These are phyloP conservation scores for Melangyna quadrimaculata DNA, from an alignment of 2,888 invertebrate species.

Conservation along the genomic window DNA sequence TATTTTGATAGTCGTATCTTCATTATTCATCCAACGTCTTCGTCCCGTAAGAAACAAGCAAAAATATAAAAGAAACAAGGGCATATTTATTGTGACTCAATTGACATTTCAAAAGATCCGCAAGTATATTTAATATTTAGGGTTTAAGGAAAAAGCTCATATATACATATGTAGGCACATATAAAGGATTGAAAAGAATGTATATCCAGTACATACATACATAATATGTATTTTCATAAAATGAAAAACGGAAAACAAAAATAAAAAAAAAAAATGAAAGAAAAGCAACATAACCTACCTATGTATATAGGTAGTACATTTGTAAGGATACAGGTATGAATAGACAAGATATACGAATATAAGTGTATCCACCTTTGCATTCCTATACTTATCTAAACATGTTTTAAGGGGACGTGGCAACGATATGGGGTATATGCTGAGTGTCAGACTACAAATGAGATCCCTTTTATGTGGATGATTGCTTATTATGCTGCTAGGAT, in stretches of 20 bases:
- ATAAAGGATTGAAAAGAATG: too few relatives aligned
- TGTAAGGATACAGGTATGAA: too few relatives aligned
- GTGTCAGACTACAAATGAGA: constrained; percentile 64
- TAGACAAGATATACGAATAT: neutral
- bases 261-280: constrained; percentile 6
- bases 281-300: neutral
- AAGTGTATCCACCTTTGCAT: constrained; percentile 53
- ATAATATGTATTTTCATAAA: too few relatives aligned
- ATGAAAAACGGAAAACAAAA: constrained; percentile 20
- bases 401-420: constrained; percentile 3
- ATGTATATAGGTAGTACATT: neutral
- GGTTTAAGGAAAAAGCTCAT: constrained; percentile 21
- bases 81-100: constrained; percentile 43
- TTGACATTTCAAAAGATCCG: constrained; percentile 59
- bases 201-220: too few relatives aligned
- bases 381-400: constrained; percentile 1
- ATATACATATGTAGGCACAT: neutral
- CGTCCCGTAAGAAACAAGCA: neutral
- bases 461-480: constrained; percentile 66
- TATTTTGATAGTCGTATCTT: constrained; percentile 24
- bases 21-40: neutral
- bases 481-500: constrained; percentile 66
- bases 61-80: neutral
- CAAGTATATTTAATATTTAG: constrained; percentile 3
- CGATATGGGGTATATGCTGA: constrained; percentile 34